Conservation (phyloP, 2,888 invertebrate genomes). For the Scaptomyza caliginosa region DNA sequence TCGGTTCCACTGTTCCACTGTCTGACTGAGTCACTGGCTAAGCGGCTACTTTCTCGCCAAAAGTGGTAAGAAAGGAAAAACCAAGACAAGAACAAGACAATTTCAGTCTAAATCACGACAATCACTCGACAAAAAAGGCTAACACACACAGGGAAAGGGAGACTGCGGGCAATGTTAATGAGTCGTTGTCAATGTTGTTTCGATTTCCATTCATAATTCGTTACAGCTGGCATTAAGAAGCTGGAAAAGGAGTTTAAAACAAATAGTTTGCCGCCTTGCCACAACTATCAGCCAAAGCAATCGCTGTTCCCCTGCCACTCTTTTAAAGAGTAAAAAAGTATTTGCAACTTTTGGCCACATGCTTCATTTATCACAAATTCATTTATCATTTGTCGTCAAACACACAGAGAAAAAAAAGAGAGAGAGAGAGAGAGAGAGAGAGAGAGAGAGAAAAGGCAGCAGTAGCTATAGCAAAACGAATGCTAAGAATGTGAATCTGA, state of each 20-base stretch:
- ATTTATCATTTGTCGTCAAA: slow-evolving; percentile 77
- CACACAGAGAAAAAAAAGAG: too few relatives aligned
- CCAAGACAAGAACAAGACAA: too few relatives aligned
- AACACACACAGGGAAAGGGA: background rate
- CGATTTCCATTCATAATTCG: slow-evolving; percentile 64
- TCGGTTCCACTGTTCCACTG: slow-evolving; percentile 13
- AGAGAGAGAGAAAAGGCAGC: too few relatives aligned
- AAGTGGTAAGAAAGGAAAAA: too few relatives aligned
- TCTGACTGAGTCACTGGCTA: slow-evolving; percentile 48
- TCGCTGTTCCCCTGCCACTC: background rate
- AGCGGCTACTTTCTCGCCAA: slow-evolving; percentile 57
- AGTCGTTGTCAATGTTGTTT: slow-evolving; percentile 52
- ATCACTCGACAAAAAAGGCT: slow-evolving; percentile 50
- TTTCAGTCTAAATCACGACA: slow-evolving; percentile 57
- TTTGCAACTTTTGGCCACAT: slow-evolving; percentile 79
- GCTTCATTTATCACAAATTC: slow-evolving; percentile 81
- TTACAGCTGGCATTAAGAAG: slow-evolving; percentile 49
- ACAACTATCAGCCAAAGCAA: background rate
- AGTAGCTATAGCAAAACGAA: slow-evolving; percentile 42
- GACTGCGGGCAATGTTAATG: slow-evolving; percentile 48
- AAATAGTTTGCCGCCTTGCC: slow-evolving; percentile 33
- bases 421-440: too few relatives aligned
- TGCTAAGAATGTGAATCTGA: slow-evolving; percentile 52
- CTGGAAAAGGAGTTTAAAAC: slow-evolving; percentile 10
- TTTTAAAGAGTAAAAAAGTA: slow-evolving; percentile 61